phyloP scores from a whole-genome alignment of 1,140 invertebrate species.

The Chrysopa pallens region DNA sequence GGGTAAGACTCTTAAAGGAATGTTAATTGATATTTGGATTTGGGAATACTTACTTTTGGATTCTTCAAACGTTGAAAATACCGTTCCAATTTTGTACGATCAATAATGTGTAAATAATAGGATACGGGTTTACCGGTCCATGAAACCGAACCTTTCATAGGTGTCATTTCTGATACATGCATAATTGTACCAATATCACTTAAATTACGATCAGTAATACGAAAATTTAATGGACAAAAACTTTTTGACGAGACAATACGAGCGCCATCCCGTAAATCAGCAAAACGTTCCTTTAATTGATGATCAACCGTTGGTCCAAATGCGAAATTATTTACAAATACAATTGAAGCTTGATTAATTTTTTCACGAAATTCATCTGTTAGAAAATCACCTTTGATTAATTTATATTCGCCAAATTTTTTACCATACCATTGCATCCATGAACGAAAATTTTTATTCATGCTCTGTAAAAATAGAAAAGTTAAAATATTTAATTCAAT shows the following conservation, averaged over 20 bases:
- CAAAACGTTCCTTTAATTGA: conserved; percentile 87
- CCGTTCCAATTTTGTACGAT: conserved; percentile 87
- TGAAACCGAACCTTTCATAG: conserved; percentile 85
- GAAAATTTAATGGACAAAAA: conserved; percentile 94
- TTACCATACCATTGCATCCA: conserved; percentile 98
- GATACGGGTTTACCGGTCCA: conserved; percentile 97
- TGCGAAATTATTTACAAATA: conserved; percentile 98
- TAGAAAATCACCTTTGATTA: conserved; percentile 90
- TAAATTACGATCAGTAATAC: conserved; percentile 78
- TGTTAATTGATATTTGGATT: no score
- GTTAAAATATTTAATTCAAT: conserved; percentile 1
- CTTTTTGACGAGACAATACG: conserved; percentile 97
- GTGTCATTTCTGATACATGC: conserved; percentile 92
- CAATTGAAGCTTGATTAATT: conserved; percentile 80
- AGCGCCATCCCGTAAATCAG: conserved; percentile 87
- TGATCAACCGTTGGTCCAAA: conserved; percentile 95
- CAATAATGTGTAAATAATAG: conserved; percentile 94
- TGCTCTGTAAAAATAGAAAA: conserved; percentile 39
- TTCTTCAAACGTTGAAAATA: conserved; percentile 86
- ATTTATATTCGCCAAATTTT: conserved; percentile 72
- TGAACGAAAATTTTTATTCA: conserved; percentile 76
- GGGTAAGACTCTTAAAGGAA: no score
- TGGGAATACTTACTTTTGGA: conserved; percentile 56
- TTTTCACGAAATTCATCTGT: conserved; percentile 78
- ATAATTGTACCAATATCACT: conserved; percentile 96